These are phyloP conservation scores for Otocyon megalotis DNA, from an alignment of 2,113 vertebrate species.

Conservation along the genomic window DNA sequence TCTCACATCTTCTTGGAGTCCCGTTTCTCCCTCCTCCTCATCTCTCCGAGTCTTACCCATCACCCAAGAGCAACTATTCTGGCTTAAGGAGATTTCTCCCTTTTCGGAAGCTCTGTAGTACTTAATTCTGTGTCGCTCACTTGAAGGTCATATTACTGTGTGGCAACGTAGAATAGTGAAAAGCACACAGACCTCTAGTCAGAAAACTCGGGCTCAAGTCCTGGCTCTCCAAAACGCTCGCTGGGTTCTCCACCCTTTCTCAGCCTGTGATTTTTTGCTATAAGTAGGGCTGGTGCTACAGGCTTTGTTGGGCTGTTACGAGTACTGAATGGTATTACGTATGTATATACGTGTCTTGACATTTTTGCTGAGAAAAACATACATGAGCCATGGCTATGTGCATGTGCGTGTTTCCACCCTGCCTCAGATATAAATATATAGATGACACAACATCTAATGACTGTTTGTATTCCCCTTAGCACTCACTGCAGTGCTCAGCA, in stretches of 20 bases:
- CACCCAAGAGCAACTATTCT: not conserved
- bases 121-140: not conserved
- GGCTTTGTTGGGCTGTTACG: not conserved
- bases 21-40: not conserved
- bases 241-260: not conserved
- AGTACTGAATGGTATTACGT: not conserved
- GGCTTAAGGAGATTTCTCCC: not conserved
- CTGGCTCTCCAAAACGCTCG: not conserved
- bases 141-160: not conserved
- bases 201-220: not conserved
- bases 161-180: not conserved
- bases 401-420: not conserved
- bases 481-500: not conserved
- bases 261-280: not conserved
- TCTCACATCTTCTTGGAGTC: not conserved
- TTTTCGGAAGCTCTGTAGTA: not conserved
- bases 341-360: not conserved
- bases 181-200: not conserved
- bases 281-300: not conserved
- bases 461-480: not conserved
- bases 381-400: not conserved
- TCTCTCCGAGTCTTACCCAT: not conserved
- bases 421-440: not conserved
- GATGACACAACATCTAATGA: not conserved
- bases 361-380: slow-evolving; percentile 17